Base-by-base conservation (phyloP, 2,797 vertebrate species). In the Corythornis leucogaster region DNA sequence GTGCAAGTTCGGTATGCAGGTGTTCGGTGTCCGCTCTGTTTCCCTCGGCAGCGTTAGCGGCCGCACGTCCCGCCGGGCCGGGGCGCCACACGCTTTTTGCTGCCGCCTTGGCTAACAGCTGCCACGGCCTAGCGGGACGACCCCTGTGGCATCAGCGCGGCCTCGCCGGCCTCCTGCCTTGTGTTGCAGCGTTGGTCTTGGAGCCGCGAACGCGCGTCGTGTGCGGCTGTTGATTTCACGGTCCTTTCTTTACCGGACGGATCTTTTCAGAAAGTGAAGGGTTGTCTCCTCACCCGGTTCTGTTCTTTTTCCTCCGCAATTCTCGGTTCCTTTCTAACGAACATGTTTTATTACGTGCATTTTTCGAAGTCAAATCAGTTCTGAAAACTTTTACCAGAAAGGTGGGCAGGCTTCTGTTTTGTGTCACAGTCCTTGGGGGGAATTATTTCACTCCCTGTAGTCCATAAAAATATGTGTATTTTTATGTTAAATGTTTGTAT, bases 371-470 rank as follows among this genome's bases (percentile, higher is more conserved):
- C 43, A 3, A 16, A 15, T 1, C 17, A 1, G 9, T 10, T 7
- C 2, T 0, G 40, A 8, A 7, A 17, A 1, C 11, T 0, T 24
- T 12, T 3, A 2, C 8, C n/a, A 2, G 48, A 3, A 0, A 2
- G n/a, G 35, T 2, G 51, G n/a, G 26, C 3, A 5, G 3, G 19
- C 3, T 15, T 8, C 20, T 19, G 30, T 3, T 38, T 24, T 1
- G 40, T 2, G 28, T 6, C 3, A 13, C 19, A 3, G 43, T 7
- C 79, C 20, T 42, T 22, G 77, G 85, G 33, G 68, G 61, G 87
- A 38, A 2, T 25, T 50, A 25, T 26, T 50, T 68, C 46, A 2
- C 58, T 64, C 19, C 43, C 17, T 2, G 1, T 5, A 1, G 28
- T 10, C 21, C 3, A 5, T 14, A 5, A 10, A 38, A 31, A 4